These are phyloP conservation scores for Corydoras maculifer DNA, from an alignment of 2,113 vertebrate species.

Conservation along the genomic window DNA sequence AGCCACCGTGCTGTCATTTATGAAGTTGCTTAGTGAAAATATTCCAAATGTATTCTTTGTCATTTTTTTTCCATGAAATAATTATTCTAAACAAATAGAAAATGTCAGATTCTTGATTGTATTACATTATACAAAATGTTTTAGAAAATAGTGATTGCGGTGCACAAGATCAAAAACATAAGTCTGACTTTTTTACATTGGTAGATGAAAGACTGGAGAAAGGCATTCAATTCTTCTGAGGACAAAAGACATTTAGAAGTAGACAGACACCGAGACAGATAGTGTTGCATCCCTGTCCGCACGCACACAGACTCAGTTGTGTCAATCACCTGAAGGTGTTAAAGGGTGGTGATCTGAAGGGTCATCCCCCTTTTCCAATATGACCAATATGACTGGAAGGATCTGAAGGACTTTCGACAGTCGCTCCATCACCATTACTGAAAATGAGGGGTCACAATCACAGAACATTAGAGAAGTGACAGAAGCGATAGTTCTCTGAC, in stretches of 20 bases:
- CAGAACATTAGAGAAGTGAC: conserved; percentile 58
- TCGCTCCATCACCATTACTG: conserved; percentile 72
- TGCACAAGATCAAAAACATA: background rate
- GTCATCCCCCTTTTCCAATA: conserved; percentile 47
- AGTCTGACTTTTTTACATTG: conserved; percentile 15
- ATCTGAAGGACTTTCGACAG: conserved; percentile 56
- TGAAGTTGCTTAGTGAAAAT: too few species aligned
- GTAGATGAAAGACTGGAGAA: conserved; percentile 16
- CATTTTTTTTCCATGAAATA: too few species aligned
- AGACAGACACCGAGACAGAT: conserved; percentile 27
- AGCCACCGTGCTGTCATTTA: too few species aligned
- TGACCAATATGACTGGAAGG: conserved; percentile 53
- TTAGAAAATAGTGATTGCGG: too few species aligned
- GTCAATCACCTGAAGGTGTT: conserved; percentile 17
- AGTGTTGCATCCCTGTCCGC: background rate
- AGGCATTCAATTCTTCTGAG: conserved; percentile 8
- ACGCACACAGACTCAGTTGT: conserved; percentile 3
- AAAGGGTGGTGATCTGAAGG: conserved; percentile 26
- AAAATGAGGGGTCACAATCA: conserved; percentile 63
- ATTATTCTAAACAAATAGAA: too few species aligned
- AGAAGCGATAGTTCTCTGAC: conserved; percentile 59
- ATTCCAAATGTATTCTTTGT: too few species aligned
- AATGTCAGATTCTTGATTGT: too few species aligned
- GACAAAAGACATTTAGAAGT: conserved; percentile 15
- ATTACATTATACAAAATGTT: too few species aligned